Evolutionary conservation across 1,140 invertebrate genomes (phyloP).

Genomic region (Cydia amplana): DNA sequence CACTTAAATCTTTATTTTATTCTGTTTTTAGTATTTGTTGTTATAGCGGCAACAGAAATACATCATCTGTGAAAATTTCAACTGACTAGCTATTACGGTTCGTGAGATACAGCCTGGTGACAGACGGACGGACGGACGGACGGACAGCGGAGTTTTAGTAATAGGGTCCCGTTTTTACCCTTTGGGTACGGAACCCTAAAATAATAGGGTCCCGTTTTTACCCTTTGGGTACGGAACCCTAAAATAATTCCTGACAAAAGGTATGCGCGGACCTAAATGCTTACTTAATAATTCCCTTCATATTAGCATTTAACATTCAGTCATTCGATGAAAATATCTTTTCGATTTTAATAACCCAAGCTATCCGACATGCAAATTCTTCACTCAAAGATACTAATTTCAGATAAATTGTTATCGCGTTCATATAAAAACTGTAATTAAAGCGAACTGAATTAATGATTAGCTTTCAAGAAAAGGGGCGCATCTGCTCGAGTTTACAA

Average conservation of each 20-base stretch:
- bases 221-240: too few species aligned
- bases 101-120: too few species aligned
- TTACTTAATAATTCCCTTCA: background rate
- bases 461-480: background rate
- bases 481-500: background rate
- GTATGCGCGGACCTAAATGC: background rate
- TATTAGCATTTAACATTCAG: background rate
- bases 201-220: too few species aligned
- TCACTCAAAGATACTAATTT: constrained; percentile 15
- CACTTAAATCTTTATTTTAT: too few species aligned
- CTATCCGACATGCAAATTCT: constrained; percentile 8
- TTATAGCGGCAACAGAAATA: too few species aligned
- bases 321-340: constrained; percentile 8
- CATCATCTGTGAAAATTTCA: too few species aligned
- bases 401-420: constrained; percentile 19
- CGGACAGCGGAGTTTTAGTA: too few species aligned
- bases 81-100: too few species aligned
- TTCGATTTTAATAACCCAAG: constrained; percentile 17
- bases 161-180: too few species aligned
- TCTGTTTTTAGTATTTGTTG: too few species aligned
- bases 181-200: too few species aligned
- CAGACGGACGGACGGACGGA: too few species aligned
- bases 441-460: constrained; percentile 13
- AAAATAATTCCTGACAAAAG: background rate
- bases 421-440: constrained; percentile 22